phyloP scores from a whole-genome alignment of 2,113 vertebrate genomes.

The Reinhardtius hippoglossoides region DNA sequence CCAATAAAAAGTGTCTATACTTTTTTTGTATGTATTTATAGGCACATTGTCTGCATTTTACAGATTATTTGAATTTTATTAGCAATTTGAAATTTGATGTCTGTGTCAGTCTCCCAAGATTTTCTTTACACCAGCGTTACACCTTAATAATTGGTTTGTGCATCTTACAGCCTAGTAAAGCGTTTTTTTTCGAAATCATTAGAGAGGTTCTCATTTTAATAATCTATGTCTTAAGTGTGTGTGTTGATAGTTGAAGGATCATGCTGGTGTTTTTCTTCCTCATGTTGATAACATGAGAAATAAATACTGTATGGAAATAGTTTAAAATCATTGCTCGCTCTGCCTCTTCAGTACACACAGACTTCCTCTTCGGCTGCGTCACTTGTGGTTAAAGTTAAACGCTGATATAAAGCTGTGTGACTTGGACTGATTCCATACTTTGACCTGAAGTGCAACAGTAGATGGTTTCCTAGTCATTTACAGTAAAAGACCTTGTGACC shows the following conservation, averaged over 20 bases:
- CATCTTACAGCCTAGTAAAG: slow-evolving; percentile 51
- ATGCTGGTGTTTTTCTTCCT: slow-evolving; percentile 37
- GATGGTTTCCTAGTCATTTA: neutral
- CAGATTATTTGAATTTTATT: slow-evolving; percentile 70
- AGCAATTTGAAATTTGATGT: slow-evolving; percentile 67
- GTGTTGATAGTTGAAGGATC: slow-evolving; percentile 55
- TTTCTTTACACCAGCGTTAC: slow-evolving; percentile 37
- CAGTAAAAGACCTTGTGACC: too few species aligned
- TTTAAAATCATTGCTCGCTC: slow-evolving; percentile 6
- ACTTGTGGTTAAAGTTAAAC: neutral
- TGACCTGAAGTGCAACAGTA: neutral
- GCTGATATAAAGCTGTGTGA: neutral
- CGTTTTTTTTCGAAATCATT: slow-evolving; percentile 41
- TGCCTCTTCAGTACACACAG: slow-evolving; percentile 10
- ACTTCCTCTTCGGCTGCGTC: neutral
- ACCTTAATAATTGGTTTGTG: slow-evolving; percentile 48
- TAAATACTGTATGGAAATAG: slow-evolving; percentile 21
- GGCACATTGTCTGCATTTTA: slow-evolving; percentile 75
- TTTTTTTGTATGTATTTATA: slow-evolving; percentile 82
- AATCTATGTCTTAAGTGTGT: slow-evolving; percentile 65
- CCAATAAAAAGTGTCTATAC: slow-evolving; percentile 72
- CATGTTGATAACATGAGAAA: slow-evolving; percentile 36
- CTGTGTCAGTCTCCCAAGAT: slow-evolving; percentile 50
- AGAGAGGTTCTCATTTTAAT: slow-evolving; percentile 7
- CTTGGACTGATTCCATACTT: neutral